Evolutionary conservation across 2,113 vertebrate genomes (phyloP), one percentile per base, ranked within the genome.

Genomic region (Zosterops japonicus): DNA sequence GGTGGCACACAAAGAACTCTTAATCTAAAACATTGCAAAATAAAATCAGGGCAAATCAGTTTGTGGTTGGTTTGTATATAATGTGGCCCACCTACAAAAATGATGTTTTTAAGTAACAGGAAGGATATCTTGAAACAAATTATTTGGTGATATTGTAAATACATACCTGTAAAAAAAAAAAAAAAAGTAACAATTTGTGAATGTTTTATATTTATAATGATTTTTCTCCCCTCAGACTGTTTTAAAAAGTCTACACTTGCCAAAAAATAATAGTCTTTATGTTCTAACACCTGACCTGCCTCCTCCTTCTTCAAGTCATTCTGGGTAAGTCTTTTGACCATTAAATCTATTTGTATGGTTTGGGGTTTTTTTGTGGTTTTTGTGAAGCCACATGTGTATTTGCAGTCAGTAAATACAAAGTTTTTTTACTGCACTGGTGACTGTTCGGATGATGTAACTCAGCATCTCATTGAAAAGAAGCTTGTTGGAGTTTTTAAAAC

Each of bases 231-330:
- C 82, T 83, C 97, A 99, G 99, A 99, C 98, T 95, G 98, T 99
- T 97, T 97, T 99, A 97, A 99, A 98, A 98, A 99, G 98, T 97
- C 99, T 99, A 98, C 99, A 99, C 95, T 98, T 99, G 98, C 99
- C 99, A 97, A 99, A 99, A 98, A 99, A 99, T 98, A 99, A 99
- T 98, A 99, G 98, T 98, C 98, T 99, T 95, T 99, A 99, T 95
- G 99, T 99, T 91, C 98, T 99, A 97, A 99, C 99, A 63, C 99
- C 99, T 89, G 99, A 99, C 89, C 98, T 99, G 84, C 98, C 98
- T 83, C 98, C 98, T 72, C 97, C 99, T 97, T 98, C 99, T 96
- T 98, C 99, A 96, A 98, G 98, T 97, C 98, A 99, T 97, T 98
- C 98, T 98, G 98, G 99, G 99, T 99, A 98, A 98, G 97, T 95